Conservation (phyloP, 2,797 vertebrate genomes). For the Ceyx erithaca region DNA sequence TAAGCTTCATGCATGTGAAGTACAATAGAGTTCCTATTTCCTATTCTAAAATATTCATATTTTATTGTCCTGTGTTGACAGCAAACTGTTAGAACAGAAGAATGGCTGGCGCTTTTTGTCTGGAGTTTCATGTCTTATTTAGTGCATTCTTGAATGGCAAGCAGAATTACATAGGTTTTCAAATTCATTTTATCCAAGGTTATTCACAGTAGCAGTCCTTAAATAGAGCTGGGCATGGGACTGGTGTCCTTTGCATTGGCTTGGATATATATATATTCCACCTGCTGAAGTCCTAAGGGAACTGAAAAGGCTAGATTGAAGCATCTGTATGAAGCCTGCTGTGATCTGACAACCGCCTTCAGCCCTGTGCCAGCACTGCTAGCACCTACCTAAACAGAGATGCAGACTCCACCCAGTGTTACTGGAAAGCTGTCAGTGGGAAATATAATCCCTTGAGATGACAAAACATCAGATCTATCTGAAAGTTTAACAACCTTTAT, state of each 20-base stretch:
- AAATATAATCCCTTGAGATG: too few relatives aligned
- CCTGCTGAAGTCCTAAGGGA: background rate
- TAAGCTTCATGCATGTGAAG: constrained; percentile 15
- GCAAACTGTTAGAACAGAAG: constrained; percentile 22
- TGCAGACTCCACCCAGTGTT: too few relatives aligned
- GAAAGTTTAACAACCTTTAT: too few relatives aligned
- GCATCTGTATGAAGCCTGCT: background rate
- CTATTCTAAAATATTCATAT: constrained; percentile 39
- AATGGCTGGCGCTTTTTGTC: background rate
- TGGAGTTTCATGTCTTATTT: constrained; percentile 23
- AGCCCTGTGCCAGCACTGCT: background rate
- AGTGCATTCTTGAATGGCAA: background rate
- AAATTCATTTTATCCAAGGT: background rate
- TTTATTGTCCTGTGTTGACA: constrained; percentile 47
- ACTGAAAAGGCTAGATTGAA: background rate
- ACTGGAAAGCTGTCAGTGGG: too few relatives aligned
- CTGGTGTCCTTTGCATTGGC: background rate
- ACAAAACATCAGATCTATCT: too few relatives aligned
- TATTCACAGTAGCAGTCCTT: background rate
- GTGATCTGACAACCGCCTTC: background rate
- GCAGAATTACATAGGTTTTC: constrained; percentile 2
- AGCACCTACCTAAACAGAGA: too few relatives aligned
- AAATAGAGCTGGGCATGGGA: background rate
- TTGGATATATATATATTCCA: background rate
- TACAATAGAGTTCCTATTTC: constrained; percentile 3